Evolutionary conservation across 35 echinoderm and acorn worm genomes (phyloP), one percentile per base, ranked within the genome.

Genomic region (Apostichopus parvimensis): DNA sequence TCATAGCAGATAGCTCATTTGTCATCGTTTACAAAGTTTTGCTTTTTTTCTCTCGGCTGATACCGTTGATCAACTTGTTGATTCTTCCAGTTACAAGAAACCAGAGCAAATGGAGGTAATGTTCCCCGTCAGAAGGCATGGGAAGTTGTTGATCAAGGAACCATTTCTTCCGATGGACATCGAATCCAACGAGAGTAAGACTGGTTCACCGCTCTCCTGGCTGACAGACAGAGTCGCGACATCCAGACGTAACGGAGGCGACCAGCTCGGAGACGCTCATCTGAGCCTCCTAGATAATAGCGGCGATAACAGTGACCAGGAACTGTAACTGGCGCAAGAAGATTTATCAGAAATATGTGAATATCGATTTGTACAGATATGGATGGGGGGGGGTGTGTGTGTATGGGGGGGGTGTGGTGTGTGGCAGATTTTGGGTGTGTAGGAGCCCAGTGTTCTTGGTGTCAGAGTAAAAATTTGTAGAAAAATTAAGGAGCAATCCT

Each of bases 71-170:
- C 34, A 45, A 45, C 3, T 45, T 45, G 34, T 68, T 68, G 10
- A 17, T 68, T 82, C 9, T 56, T 55, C 18, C 79, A 82, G 79
- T 7, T 82, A 82, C 79, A 82, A 56, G 55, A 82, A 82, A 54
- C 79, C 79, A 55, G n/a, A 24, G 34, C 79, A 45, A 82, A 53
- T 6, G n/a, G 79, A 82, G 8, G 45, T 3, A 55, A 18, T 5
- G 2, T 55, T 55, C 12, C n/a, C 52, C 55, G 4, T 14, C 4
- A 82, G 53, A 53, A 8, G 52, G 54, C 64, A 18, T 1, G 7
- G 9, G 64, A 82, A 45, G 7, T 34, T 82, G 18, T 18, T 82
- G 10, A 17, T 82, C 24, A 82, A 17, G 18, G 79, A 82, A 6
- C 54, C 79, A 2, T 82, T 34, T 10, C 13, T 53, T 82, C 55